These are phyloP conservation scores for Clangula hyemalis DNA, from an alignment of 2,797 vertebrate species.

Conservation along the genomic window DNA sequence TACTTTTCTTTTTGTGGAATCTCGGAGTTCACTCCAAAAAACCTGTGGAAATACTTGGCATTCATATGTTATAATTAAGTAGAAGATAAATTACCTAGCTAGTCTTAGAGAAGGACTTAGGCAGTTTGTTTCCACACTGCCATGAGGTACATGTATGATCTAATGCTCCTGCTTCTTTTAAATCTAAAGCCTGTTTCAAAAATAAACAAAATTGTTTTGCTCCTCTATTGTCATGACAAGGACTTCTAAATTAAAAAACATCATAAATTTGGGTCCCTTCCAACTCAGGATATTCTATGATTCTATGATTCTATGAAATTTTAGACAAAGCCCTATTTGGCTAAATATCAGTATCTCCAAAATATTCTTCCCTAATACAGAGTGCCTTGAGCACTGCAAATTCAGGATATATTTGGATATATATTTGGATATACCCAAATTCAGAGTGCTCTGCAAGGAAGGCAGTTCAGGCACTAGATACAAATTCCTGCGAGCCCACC, in stretches of 20 bases:
- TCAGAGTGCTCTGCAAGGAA: background rate
- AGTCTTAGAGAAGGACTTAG: background rate
- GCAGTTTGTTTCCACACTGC: background rate
- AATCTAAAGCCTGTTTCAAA: background rate
- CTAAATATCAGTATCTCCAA: background rate
- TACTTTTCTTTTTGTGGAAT: background rate
- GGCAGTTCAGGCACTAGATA: background rate
- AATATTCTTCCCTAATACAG: background rate
- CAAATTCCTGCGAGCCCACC: accelerated
- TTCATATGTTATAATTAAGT: background rate
- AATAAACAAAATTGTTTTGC: background rate
- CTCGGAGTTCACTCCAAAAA: background rate
- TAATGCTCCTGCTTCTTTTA: background rate
- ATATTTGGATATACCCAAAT: background rate
- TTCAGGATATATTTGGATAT: background rate
- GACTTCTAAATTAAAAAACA: background rate
- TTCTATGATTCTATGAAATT: too few species aligned
- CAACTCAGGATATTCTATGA: too few species aligned
- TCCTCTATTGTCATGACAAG: background rate
- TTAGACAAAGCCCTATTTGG: background rate
- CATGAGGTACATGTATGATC: background rate
- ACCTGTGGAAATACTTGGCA: background rate
- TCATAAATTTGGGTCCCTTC: too few species aligned
- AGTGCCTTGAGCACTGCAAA: background rate
- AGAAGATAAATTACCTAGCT: background rate